Evolutionary conservation across 2,797 vertebrate genomes (phyloP).

Genomic region (Acanthornis magna): DNA sequence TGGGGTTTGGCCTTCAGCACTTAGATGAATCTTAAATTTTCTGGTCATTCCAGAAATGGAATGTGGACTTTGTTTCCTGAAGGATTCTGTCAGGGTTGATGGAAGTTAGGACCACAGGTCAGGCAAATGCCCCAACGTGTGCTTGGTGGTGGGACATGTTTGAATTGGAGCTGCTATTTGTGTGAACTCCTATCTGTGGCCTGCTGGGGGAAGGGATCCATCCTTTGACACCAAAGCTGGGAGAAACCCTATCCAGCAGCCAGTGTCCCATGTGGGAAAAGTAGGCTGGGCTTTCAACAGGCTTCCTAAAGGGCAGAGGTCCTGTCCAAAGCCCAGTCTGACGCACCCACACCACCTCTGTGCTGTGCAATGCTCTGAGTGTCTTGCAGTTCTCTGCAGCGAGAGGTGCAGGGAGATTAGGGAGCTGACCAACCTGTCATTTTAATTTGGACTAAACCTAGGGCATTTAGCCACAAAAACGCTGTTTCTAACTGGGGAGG

Average conservation of each 20-base stretch:
- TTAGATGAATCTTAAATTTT: not conserved
- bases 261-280: accelerated
- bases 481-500: not conserved
- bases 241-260: not conserved
- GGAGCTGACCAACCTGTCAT: not conserved
- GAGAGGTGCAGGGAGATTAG: not conserved
- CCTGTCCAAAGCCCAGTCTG: not conserved
- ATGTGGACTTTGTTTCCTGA: not conserved
- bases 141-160: not conserved
- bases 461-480: not conserved
- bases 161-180: not conserved
- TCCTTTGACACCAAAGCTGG: not conserved
- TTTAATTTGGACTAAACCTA: not conserved
- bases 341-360: not conserved
- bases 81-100: not conserved
- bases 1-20: not conserved
- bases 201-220: not conserved
- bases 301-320: not conserved
- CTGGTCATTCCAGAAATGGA: not conserved
- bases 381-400: not conserved
- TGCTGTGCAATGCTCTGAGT: not conserved
- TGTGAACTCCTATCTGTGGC: not conserved
- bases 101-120: not conserved
- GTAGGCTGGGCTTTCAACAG: not conserved
- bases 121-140: accelerated